Conservation (phyloP, 2,113 vertebrate genomes). For the Boulengeromyrus knoepffleri region DNA sequence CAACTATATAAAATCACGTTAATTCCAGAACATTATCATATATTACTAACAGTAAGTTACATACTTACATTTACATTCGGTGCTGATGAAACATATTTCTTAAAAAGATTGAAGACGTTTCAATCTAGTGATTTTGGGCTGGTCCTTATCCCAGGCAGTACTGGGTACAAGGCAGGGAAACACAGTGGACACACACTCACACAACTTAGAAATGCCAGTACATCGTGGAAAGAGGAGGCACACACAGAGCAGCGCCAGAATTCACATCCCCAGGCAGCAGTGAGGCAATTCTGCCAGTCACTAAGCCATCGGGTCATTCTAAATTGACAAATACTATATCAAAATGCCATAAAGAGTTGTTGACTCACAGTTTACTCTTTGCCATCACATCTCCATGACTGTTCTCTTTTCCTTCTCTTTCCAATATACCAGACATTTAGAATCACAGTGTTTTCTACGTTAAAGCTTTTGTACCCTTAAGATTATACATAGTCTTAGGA, state of each 20-base stretch:
- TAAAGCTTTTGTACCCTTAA: neutral
- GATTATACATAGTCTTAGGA: neutral
- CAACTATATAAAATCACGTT: neutral
- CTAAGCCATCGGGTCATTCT: neutral
- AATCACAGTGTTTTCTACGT: neutral
- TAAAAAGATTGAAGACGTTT: neutral
- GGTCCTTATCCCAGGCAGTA: neutral
- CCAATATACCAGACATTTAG: neutral
- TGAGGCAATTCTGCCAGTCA: neutral
- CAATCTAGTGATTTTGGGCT: neutral
- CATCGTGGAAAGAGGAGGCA: neutral
- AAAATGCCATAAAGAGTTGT: neutral
- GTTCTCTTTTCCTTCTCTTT: neutral
- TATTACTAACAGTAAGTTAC: neutral
- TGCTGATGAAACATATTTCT: neutral
- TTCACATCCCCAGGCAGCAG: neutral
- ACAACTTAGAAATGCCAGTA: neutral
- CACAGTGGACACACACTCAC: neutral
- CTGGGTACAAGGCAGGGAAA: neutral
- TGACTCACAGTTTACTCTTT: neutral
- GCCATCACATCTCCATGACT: neutral
- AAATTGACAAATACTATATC: neutral
- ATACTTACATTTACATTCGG: neutral
- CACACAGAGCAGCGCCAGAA: neutral
- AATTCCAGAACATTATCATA: slow-evolving; percentile 6